These are phyloP conservation scores for Drepana falcataria DNA, from an alignment of 2,888 invertebrate genomes.

Conservation along the genomic window DNA sequence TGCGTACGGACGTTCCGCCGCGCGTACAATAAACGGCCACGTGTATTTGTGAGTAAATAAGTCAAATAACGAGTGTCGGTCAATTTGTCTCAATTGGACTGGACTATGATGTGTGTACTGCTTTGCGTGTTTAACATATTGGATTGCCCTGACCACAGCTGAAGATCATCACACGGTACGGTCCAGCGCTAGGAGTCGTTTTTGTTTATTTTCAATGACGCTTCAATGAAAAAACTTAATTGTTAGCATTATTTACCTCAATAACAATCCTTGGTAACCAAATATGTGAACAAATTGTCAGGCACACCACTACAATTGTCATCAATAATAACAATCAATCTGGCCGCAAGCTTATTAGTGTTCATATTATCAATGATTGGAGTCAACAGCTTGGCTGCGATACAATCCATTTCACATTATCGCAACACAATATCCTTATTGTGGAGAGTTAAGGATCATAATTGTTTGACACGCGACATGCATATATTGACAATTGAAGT, in stretches of 20 bases:
- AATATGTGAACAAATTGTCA: neutral
- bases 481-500: conserved; percentile 26
- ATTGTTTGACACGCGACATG: conserved; percentile 12
- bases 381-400: conserved; percentile 14
- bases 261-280: neutral
- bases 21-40: conserved; percentile 29
- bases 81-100: conserved; percentile 36
- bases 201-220: conserved; percentile 41
- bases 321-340: conserved; percentile 15
- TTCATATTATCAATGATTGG: conserved; percentile 29
- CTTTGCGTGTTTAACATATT: conserved; percentile 37
- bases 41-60: conserved; percentile 68
- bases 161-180: conserved; percentile 37
- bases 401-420: conserved; percentile 2
- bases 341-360: conserved; percentile 17
- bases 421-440: conserved; percentile 16
- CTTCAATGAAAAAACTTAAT: conserved; percentile 9
- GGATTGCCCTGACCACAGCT: conserved; percentile 45
- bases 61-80: conserved; percentile 26
- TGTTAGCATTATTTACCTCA: conserved; percentile 1
- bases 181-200: conserved; percentile 38
- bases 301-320: conserved; percentile 12
- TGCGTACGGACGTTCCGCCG: conserved; percentile 40
- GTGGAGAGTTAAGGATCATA: conserved; percentile 18
- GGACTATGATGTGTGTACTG: conserved; percentile 35